Evolutionary conservation across 53 echinoderm and acorn worm species (phyloP), one percentile per base, ranked within the genome.

Genomic region (Luidia sarsii): DNA sequence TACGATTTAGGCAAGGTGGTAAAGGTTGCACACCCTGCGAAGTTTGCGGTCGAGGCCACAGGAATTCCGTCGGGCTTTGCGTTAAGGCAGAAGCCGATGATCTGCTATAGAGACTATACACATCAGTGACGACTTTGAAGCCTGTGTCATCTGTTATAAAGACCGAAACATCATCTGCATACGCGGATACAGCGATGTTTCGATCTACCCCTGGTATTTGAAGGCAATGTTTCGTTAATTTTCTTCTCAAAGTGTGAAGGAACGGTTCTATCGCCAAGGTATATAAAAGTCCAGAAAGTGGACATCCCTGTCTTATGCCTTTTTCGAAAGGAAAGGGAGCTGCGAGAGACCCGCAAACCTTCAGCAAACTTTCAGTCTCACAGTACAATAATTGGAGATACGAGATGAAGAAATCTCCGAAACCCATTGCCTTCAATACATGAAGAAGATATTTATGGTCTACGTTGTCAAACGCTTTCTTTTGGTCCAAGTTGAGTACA

Each of bases 301-400:
- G 74, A 16, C 74, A 73, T 33, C 55, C 74, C 57, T 73, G 71
- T 4, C 71, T 22, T 9, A 70, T 70, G 6, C 71, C 71, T 39
- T 50, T 70, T 16, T 70, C 50, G 55, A 73, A 30, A 7, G 74
- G 32, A 48, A 56, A 73, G 33, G 74, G 74, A 33, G 28, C 15
- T 1, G 54, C 34, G 7, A 73, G 57, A 6, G 57, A 54, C 1
- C 37, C 57, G 32, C 57, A 54, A 16, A 55, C 56, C 36, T 55
- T 56, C 3, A 73, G 20, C 7, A 73, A 56, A 22, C 74, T 73
- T 33, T 73, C 33, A 3, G 56, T 23, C 1, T 65, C 4, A 16
- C 35, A 34, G 43, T 65, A 65, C 66, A 65, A 7, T 2, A 65
- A 24, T 41, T 65, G 3, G 19, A 65, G 35, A 33, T 33, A 41